Conservation (phyloP, 2,888 invertebrate genomes). For the Lepidocyrtinus sp. region DNA sequence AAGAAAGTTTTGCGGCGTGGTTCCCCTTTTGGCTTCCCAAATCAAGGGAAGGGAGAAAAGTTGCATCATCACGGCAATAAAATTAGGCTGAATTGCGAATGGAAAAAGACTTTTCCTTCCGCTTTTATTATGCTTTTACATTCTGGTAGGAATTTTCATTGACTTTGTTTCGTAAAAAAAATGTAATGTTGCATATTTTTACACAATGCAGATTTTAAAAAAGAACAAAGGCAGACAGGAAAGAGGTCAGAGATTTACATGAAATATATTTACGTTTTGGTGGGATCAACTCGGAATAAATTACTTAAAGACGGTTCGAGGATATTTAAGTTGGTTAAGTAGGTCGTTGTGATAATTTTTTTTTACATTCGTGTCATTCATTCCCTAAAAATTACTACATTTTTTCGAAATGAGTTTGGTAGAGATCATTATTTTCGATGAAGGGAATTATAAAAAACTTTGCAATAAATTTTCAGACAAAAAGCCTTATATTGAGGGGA, state of each 20-base stretch:
- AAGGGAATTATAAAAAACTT: too few relatives aligned
- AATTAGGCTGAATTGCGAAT: conserved; percentile 4
- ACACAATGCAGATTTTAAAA: neutral
- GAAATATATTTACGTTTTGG: neutral
- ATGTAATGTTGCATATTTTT: neutral
- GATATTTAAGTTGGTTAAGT: too few relatives aligned
- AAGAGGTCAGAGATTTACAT: conserved; percentile 1
- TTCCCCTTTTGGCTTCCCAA: neutral
- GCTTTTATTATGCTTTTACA: conserved; percentile 1
- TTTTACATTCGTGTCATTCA: too few relatives aligned
- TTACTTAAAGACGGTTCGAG: too few relatives aligned
- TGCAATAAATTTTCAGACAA: too few relatives aligned
- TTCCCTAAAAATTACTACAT: too few relatives aligned
- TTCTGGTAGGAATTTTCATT: neutral
- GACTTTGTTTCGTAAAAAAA: neutral
- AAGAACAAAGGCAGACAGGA: too few relatives aligned
- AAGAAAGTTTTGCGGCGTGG: neutral
- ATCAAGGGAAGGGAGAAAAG: neutral
- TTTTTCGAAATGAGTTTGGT: too few relatives aligned
- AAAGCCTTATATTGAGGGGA: too few relatives aligned
- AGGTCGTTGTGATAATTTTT: too few relatives aligned
- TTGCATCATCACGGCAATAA: conserved; percentile 10
- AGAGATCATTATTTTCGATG: too few relatives aligned
- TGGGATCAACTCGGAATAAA: neutral
- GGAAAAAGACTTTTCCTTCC: conserved; percentile 7